Evolutionary conservation across 2,888 invertebrate species (phyloP).

Genomic region (Plagodis dolabraria): DNA sequence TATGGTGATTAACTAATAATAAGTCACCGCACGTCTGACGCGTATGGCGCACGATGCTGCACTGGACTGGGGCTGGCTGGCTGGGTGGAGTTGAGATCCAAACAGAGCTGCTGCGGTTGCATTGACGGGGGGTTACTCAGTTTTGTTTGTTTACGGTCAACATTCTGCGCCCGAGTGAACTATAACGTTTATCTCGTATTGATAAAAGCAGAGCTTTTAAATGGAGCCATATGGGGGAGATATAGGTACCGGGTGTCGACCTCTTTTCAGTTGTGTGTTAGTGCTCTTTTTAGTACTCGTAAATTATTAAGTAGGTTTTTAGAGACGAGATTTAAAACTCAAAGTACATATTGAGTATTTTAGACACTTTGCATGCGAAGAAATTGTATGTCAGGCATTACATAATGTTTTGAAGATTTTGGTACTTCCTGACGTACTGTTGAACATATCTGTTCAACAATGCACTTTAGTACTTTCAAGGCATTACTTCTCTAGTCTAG

Average conservation of each 20-base stretch:
- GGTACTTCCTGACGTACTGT: too few species aligned
- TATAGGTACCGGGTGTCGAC: constrained; percentile 14
- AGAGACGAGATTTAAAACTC: background rate
- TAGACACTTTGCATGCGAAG: too few species aligned
- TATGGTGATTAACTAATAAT: constrained; percentile 16
- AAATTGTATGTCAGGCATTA: too few species aligned
- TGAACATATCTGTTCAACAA: too few species aligned
- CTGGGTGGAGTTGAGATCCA: too few species aligned
- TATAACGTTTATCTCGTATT: constrained; percentile 41
- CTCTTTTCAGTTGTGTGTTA: constrained; percentile 22
- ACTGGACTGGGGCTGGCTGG: constrained; percentile 41
- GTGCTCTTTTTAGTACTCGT: background rate
- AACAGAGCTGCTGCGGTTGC: constrained; percentile 4
- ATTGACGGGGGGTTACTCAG: constrained; percentile 46
- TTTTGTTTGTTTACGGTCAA: constrained; percentile 43
- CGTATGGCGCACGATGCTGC: constrained; percentile 46
- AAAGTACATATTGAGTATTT: too few species aligned
- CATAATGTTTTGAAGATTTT: too few species aligned
- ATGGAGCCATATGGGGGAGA: constrained; percentile 24
- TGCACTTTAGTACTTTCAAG: too few species aligned
- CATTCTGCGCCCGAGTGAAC: constrained; percentile 43
- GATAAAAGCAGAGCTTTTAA: constrained; percentile 36
- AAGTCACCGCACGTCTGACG: constrained; percentile 48
- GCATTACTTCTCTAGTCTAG: too few species aligned
- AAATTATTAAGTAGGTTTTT: constrained; percentile 2